phyloP scores from a whole-genome alignment of 2,113 vertebrate genomes.

The Pelodiscus sinensis region DNA sequence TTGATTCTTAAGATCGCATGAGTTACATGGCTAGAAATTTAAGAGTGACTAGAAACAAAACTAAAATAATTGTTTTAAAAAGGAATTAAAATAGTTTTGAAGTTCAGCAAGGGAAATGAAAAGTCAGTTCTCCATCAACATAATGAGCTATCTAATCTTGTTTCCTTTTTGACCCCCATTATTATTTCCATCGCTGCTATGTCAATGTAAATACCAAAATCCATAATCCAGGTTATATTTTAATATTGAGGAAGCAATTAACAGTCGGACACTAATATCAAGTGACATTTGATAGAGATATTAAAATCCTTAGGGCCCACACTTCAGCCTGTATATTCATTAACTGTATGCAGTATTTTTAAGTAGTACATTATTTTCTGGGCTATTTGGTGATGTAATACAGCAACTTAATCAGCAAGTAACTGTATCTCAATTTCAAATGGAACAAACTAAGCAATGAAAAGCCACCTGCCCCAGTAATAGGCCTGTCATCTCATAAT shows the following conservation, averaged over 20 bases:
- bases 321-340: slow-evolving; percentile 38
- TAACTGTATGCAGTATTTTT: slow-evolving; percentile 9
- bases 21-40: not conserved
- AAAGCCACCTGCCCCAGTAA: not conserved
- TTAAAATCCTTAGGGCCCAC: slow-evolving; percentile 18
- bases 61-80: not conserved
- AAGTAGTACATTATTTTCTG: not conserved
- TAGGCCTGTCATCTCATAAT: not conserved
- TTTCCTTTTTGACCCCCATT: not conserved
- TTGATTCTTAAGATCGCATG: not conserved
- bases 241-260: slow-evolving; percentile 51
- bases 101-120: not conserved
- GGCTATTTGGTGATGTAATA: not conserved
- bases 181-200: slow-evolving; percentile 27
- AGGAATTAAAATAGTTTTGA: not conserved
- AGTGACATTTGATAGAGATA: slow-evolving; percentile 40
- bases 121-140: not conserved
- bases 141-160: not conserved
- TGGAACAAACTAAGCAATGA: not conserved
- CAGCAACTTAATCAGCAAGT: not conserved
- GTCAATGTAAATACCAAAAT: slow-evolving; percentile 38
- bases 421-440: not conserved
- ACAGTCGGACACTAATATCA: slow-evolving; percentile 29
- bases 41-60: not conserved
- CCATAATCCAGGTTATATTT: slow-evolving; percentile 30